These are phyloP conservation scores for Ceyx melanurus DNA, from an alignment of 2,113 vertebrate species.

Conservation along the genomic window DNA sequence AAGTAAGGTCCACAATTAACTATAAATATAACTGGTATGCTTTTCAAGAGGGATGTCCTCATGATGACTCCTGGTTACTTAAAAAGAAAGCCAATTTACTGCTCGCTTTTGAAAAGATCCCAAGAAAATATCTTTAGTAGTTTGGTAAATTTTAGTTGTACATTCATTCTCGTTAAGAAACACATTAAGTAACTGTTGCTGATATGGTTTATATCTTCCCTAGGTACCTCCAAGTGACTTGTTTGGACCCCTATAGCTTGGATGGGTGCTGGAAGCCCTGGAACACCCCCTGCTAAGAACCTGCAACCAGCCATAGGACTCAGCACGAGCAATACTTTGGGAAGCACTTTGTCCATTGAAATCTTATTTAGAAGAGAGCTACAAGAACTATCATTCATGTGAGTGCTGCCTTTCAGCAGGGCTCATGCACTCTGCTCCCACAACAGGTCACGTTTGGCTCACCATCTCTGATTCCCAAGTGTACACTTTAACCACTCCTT, in stretches of 20 bases:
- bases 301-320: not conserved
- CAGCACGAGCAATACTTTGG: fast-evolving
- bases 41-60: not conserved
- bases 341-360: not conserved
- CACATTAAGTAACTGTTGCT: not conserved
- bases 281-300: not conserved
- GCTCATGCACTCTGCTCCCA: not conserved
- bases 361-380: not conserved
- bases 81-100: not conserved
- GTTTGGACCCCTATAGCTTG: not conserved
- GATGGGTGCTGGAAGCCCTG: not conserved
- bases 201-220: not conserved
- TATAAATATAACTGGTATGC: not conserved
- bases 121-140: not conserved
- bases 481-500: not conserved
- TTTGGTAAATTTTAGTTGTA: not conserved
- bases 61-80: not conserved
- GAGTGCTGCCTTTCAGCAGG: not conserved
- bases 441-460: not conserved
- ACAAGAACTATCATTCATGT: not conserved
- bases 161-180: not conserved
- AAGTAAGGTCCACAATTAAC: not conserved
- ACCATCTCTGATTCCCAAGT: not conserved
- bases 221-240: not conserved
- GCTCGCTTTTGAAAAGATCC: not conserved